Evolutionary conservation across 2,888 invertebrate species (phyloP).

Genomic region (Notocelia uddmanniana): DNA sequence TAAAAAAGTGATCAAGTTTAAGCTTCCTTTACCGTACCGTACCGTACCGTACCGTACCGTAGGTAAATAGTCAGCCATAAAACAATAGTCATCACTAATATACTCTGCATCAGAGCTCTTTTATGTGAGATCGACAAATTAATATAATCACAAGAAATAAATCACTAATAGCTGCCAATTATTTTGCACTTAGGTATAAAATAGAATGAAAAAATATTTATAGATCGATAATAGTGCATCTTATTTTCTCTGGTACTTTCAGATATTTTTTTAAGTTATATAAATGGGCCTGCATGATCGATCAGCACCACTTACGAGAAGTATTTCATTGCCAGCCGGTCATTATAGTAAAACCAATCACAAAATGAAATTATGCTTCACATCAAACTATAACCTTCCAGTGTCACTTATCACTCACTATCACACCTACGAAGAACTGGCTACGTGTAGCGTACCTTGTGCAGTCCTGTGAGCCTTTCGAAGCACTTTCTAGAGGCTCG

Average conservation of each 20-base stretch:
- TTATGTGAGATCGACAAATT: slow-evolving; percentile 42
- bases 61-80: background rate
- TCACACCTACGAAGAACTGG: slow-evolving; percentile 61
- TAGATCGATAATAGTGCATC: background rate
- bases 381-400: background rate
- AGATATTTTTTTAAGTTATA: too few species aligned
- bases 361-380: slow-evolving; percentile 3
- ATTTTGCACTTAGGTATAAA: background rate
- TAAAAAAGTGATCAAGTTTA: too few species aligned
- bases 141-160: slow-evolving; percentile 31
- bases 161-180: slow-evolving; percentile 41
- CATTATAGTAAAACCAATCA: background rate
- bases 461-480: slow-evolving; percentile 68
- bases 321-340: background rate
- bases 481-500: slow-evolving; percentile 81
- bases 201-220: background rate
- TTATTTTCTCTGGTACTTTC: background rate
- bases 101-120: slow-evolving; percentile 29
- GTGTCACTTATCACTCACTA: slow-evolving; percentile 15
- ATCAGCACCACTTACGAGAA: background rate
- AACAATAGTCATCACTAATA: slow-evolving; percentile 3
- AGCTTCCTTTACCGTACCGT: too few species aligned
- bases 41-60: too few species aligned
- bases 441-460: slow-evolving; percentile 54
- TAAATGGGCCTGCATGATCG: background rate